Conservation (phyloP, 1,140 invertebrate genomes). For the Calosoma granatense region DNA sequence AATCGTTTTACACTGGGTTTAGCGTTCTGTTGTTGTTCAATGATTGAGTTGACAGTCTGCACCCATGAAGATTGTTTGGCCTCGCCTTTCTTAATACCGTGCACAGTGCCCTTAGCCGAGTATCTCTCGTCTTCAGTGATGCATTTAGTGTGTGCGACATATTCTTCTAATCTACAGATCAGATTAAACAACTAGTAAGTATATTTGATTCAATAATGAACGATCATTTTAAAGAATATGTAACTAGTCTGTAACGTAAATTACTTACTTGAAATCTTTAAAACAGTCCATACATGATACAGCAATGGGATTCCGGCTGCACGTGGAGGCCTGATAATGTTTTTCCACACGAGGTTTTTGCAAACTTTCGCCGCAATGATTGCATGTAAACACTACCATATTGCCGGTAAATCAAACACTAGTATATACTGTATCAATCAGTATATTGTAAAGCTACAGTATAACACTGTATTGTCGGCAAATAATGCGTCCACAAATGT, state of each 20-base stretch:
- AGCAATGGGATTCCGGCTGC: slow-evolving; percentile 36
- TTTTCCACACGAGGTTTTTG: slow-evolving; percentile 88
- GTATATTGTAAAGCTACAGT: too few relatives aligned
- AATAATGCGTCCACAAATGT: too few relatives aligned
- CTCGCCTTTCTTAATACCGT: slow-evolving; percentile 72
- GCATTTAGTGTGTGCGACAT: slow-evolving; percentile 79
- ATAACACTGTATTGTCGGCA: too few relatives aligned
- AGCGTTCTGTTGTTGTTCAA: slow-evolving; percentile 49
- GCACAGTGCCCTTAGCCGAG: slow-evolving; percentile 68
- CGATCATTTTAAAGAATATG: slow-evolving; percentile 11
- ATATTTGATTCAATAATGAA: slow-evolving; percentile 8
- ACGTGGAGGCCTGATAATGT: slow-evolving; percentile 58
- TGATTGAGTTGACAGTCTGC: slow-evolving; percentile 64
- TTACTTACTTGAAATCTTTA: slow-evolving; percentile 70
- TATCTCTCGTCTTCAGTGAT: slow-evolving; percentile 86
- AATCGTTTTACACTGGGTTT: slow-evolving; percentile 47
- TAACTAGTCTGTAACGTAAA: slow-evolving; percentile 16
- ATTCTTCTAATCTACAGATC: slow-evolving; percentile 63
- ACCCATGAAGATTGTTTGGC: slow-evolving; percentile 84
- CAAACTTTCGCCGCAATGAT: slow-evolving; percentile 76
- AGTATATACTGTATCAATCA: too few relatives aligned
- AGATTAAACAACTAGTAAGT: slow-evolving; percentile 20
- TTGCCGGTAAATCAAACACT: slow-evolving; percentile 13
- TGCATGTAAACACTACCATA: slow-evolving; percentile 92
- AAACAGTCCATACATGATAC: slow-evolving; percentile 85